Evolutionary conservation across 1,140 invertebrate species (phyloP), one percentile per base, ranked within the genome.

Genomic region (Drosophila nikananu): DNA sequence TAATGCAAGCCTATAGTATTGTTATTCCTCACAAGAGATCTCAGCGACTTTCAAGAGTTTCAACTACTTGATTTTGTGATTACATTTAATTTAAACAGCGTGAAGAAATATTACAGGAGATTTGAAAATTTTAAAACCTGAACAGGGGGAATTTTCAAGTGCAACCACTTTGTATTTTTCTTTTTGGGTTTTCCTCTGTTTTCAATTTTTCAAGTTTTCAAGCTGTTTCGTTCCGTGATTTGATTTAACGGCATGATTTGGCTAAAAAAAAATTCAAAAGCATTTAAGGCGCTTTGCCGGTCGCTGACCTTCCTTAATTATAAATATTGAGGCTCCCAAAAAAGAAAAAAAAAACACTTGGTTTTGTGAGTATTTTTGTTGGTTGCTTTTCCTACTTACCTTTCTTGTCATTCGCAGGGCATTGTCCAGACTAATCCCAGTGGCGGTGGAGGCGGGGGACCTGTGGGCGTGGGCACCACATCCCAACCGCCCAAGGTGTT

Each of bases 201-300:
- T 32, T 37, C 17, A 60, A 21, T 17, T 23, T 37, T 55, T 39
- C 21, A 54, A 75, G 74, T 61, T 73, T 72, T 49, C 66, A 30
- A 55, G 44, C 46, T 41, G 54, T 41, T 83, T 81, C 68, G 84
- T 79, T 90, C 76, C 78, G 77, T 66, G 75, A 77, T 72, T 66
- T 84, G 81, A 70, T 90, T 89, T 84, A 90, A 84, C 86, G 86
- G 81, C 86, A 90, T 89, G 84, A 89, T 81, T 84, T 89, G 78
- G 84, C 84, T 86, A 57, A 83, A 86, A 80, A 39, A 41, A 42
- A 78, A 83, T 65, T 68, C 54, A 62, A 66, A 73, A 78, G 74
- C 77, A 61, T 83, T 84, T 89, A 90, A 89, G 86, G 71, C 79
- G 78, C 70, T 89, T 87, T 79, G 54, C 59, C 84, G 86, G 86